Base-by-base conservation (phyloP, 2,113 vertebrate genomes). In the Naja naja region DNA sequence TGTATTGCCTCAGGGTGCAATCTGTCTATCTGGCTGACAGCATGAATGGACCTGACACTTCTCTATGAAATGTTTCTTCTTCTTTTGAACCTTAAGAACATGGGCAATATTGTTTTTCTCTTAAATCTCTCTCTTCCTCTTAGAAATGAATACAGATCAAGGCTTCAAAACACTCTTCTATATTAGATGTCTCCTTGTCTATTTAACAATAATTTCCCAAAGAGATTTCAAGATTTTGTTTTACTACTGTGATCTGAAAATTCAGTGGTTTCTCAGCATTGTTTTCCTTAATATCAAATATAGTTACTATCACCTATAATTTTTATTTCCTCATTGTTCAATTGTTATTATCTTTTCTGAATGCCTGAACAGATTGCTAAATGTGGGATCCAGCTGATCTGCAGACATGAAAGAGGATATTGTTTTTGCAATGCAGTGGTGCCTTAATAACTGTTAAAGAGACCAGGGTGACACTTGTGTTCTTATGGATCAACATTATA, bases 301-400 rank as follows among this genome's bases (percentile, higher is more conserved):
- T 81, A 92, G 81, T 92, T 92, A 89, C 64, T 47, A 86, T 90
- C 47, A 64, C n/a, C 45, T 64, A 58, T 90, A 47, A 43, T 85
- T 87, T 93, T 86, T 53, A 90, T 90, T 90, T 85, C 81, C 55
- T 49, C 27, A 45, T 49, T 47, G 85, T 93, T 93, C 88, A 87
- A 89, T 47, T 54, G n/a, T 53, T 60, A 86, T 86, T 90, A 90
- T 87, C 55, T 93, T 64, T 90, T 90, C n/a, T 93, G 88, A 93
- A 87, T 52, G 45, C 12, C 23, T 43, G 45, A n/a, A 14, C 53
- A 90, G 45, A 43, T 86, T 87, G 74, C 45, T 93, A 58, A 60
- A 81, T 89, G 49, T 87, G 52, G 45, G 30, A 64, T 60, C n/a
- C 55, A 64, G 12, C 20, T 60, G 8, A 87, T 87, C 23, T 87